Percentiles rank a stretch among this genome's conserved stretches.
phyloP scores from a whole-genome alignment of 2,797 vertebrate species.

The Schizopygopsis malacanthus region DNA sequence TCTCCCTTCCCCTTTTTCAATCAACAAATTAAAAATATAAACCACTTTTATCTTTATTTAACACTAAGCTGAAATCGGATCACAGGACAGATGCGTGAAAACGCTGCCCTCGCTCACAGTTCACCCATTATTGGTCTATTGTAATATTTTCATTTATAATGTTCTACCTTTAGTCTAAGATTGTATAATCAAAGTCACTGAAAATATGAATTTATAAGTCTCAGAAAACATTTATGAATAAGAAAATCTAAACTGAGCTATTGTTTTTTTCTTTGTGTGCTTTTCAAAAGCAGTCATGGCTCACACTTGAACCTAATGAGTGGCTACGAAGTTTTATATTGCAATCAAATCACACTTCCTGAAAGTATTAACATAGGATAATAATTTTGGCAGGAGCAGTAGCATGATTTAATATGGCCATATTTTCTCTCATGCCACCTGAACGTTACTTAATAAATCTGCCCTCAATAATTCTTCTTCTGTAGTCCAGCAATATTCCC shows the following conservation, averaged over 20 bases:
- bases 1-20: conserved; percentile 74
- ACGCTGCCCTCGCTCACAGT: neutral
- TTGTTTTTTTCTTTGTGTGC: neutral
- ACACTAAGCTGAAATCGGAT: conserved; percentile 65
- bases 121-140: neutral
- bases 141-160: conserved; percentile 5
- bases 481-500: conserved; percentile 64
- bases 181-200: conserved; percentile 7
- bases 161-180: neutral
- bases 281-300: conserved; percentile 17
- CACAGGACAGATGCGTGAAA: conserved; percentile 30
- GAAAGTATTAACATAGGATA: conserved; percentile 69
- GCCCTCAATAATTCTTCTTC: conserved; percentile 65
- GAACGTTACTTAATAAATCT: conserved; percentile 74
- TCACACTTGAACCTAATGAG: conserved; percentile 67
- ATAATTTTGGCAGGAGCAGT: conserved; percentile 74
- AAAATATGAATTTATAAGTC: neutral
- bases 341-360: conserved; percentile 59
- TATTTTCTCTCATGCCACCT: conserved; percentile 73
- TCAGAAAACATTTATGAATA: neutral
- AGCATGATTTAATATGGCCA: conserved; percentile 73
- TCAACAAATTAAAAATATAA: conserved; percentile 86
- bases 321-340: conserved; percentile 60
- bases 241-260: neutral
- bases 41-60: conserved; percentile 84